Conservation (phyloP, 2,797 vertebrate species). For the Nannoperca obscura region DNA sequence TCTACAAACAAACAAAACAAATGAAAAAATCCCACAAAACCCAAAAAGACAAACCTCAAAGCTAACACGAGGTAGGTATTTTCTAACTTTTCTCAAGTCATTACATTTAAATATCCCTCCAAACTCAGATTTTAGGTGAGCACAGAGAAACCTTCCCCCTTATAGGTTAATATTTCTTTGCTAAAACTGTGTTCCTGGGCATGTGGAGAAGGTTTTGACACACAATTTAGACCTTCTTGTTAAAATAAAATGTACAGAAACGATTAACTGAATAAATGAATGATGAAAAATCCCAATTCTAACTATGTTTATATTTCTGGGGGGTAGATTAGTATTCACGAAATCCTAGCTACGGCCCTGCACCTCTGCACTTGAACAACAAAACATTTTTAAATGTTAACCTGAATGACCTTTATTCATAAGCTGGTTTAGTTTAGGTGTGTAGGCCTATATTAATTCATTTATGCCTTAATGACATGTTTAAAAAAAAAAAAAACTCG, state of each 20-base stretch:
- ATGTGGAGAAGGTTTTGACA: background rate
- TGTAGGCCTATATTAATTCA: accelerated
- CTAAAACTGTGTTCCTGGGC: background rate
- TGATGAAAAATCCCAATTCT: background rate
- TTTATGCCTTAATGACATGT: too few relatives aligned
- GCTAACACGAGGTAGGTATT: too few relatives aligned
- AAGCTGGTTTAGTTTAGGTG: background rate
- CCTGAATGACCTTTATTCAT: background rate
- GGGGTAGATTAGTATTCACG: background rate
- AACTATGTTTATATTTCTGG: background rate
- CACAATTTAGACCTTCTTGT: background rate
- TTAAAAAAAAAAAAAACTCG: too few relatives aligned
- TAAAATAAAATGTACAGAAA: background rate
- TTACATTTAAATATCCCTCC: background rate
- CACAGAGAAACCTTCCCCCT: too few relatives aligned
- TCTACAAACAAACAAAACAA: background rate
- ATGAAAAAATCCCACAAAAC: background rate
- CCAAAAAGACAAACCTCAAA: too few relatives aligned
- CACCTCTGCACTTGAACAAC: background rate
- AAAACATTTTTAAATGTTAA: background rate
- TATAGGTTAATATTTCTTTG: background rate
- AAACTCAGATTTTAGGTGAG: too few relatives aligned
- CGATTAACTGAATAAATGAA: background rate
- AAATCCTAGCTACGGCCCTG: background rate
- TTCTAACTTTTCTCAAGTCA: too few relatives aligned